Conservation (phyloP, 2,888 invertebrate genomes). For the Drosophila mimica region DNA sequence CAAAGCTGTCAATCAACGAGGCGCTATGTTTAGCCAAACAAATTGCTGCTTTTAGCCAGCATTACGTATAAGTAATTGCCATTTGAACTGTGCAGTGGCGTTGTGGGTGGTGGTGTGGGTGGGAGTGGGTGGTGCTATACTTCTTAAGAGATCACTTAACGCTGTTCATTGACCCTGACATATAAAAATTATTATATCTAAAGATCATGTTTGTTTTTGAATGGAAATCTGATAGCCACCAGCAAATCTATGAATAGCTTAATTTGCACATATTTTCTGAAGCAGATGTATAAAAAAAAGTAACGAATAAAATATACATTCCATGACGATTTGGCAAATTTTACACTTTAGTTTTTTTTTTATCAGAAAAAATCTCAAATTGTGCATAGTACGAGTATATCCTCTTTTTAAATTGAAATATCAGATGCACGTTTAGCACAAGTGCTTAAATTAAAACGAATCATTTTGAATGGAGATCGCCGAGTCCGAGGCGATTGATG, state of each 20-base stretch:
- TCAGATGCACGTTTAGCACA: neutral
- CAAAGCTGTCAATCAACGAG: constrained; percentile 69
- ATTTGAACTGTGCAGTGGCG: constrained; percentile 21
- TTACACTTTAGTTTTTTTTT: neutral
- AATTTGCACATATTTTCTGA: constrained; percentile 2
- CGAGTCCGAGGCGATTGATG: neutral
- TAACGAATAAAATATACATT: neutral
- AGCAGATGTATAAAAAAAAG: neutral
- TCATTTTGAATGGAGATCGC: neutral
- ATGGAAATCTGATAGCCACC: constrained; percentile 2
- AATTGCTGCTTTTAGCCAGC: constrained; percentile 51
- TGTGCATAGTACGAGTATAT: neutral
- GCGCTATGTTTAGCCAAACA: constrained; percentile 52
- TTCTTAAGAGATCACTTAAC: constrained; percentile 37
- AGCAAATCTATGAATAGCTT: constrained; percentile 12
- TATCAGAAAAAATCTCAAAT: neutral
- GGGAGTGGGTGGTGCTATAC: constrained; percentile 3
- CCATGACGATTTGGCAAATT: neutral
- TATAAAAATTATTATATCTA: neutral
- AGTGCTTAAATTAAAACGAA: neutral
- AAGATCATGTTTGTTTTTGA: neutral
- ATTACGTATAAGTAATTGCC: constrained; percentile 62
- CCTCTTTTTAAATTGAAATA: neutral
- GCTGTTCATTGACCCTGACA: constrained; percentile 33
- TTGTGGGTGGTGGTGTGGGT: constrained; percentile 2